Conservation (phyloP, 2,113 vertebrate species). For the Campylomormyrus tamandua region DNA sequence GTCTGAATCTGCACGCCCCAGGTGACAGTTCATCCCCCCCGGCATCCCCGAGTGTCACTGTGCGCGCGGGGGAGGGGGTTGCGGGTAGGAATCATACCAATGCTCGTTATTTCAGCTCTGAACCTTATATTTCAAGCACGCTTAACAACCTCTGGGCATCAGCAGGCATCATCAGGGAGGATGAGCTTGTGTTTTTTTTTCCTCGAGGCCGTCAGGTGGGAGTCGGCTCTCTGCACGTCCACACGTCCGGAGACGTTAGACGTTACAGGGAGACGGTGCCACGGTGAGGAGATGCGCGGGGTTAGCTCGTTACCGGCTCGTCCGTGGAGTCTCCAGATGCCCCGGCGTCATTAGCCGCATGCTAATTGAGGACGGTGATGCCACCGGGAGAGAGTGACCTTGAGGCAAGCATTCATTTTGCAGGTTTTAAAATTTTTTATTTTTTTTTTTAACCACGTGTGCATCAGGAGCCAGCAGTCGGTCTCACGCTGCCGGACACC, state of each 20-base stretch:
- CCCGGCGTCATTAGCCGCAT: not conserved
- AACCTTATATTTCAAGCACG: not conserved
- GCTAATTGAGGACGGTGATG: not conserved
- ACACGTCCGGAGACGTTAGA: not conserved
- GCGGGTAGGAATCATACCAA: not conserved
- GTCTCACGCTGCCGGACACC: not conserved
- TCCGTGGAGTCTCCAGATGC: not conserved
- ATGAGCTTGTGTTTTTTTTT: not conserved
- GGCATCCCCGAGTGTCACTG: not conserved
- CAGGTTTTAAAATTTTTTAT: not conserved
- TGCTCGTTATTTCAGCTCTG: not conserved
- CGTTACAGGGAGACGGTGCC: not conserved
- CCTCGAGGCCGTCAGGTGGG: not conserved
- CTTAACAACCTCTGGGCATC: not conserved
- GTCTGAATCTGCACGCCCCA: not conserved
- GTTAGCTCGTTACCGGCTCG: not conserved
- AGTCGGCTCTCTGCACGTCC: not conserved
- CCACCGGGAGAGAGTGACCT: not conserved
- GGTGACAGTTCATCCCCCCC: not conserved
- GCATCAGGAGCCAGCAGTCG: not conserved
- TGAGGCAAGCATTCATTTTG: not conserved
- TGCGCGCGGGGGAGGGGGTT: not conserved
- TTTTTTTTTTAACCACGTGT: not conserved
- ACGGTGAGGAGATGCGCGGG: not conserved
- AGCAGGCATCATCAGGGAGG: not conserved